phyloP scores from a whole-genome alignment of 1,140 invertebrate species.

The Drosophila ambigua region DNA sequence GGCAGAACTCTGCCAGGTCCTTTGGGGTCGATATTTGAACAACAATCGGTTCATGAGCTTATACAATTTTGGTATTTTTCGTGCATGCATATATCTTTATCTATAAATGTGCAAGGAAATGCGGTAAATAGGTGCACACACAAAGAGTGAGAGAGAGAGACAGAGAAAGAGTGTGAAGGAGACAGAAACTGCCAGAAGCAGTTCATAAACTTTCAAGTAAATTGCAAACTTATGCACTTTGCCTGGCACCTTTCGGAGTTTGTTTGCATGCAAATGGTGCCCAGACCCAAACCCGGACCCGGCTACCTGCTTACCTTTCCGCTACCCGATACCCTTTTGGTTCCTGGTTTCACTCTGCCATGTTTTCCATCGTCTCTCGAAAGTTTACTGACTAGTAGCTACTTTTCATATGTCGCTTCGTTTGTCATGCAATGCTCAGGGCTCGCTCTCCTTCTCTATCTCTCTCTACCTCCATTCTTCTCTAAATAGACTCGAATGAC shows the following conservation, averaged over 20 bases:
- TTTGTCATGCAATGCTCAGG: constrained; percentile 46
- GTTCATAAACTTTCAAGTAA: constrained; percentile 61
- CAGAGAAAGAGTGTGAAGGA: not conserved
- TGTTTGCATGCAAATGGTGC: constrained; percentile 52
- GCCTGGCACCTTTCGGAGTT: constrained; percentile 38
- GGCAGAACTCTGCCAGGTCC: no score
- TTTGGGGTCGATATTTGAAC: no score
- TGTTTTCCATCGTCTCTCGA: constrained; percentile 4
- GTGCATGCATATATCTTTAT: constrained; percentile 30
- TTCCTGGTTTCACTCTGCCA: not conserved
- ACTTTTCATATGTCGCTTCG: constrained; percentile 52
- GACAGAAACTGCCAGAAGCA: constrained; percentile 18
- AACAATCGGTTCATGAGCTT: constrained; percentile 26
- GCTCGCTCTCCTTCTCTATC: constrained; percentile 11
- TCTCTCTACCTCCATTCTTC: not conserved
- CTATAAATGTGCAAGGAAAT: constrained; percentile 34
- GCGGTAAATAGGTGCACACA: not conserved
- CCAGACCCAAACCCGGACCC: constrained; percentile 2
- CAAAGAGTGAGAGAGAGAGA: not conserved
- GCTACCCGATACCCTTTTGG: not conserved
- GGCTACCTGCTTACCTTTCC: constrained; percentile 18
- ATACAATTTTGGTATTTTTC: constrained; percentile 14
- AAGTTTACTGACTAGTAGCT: constrained; percentile 49
- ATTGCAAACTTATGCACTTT: constrained; percentile 59
- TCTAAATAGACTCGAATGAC: constrained; percentile 7